These are phyloP conservation scores for Anthonomus grandis DNA, from an alignment of 1,140 invertebrate species.

Conservation along the genomic window DNA sequence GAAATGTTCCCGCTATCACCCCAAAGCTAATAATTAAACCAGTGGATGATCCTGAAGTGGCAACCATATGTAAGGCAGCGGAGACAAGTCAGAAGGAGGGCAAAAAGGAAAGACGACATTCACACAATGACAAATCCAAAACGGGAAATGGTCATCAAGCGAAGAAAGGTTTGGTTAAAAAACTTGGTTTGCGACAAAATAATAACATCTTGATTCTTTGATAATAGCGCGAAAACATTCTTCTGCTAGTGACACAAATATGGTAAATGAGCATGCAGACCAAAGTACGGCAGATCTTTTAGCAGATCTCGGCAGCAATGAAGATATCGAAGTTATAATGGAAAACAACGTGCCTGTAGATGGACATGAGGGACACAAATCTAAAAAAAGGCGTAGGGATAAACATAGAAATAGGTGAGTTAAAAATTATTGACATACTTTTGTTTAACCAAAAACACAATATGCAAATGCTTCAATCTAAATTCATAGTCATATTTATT, in stretches of 20 bases:
- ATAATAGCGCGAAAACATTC: conserved; percentile 6
- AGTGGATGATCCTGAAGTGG: conserved; percentile 42
- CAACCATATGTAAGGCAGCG: background rate
- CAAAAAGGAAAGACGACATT: conserved; percentile 10
- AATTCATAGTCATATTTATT: no score
- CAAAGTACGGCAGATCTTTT: conserved; percentile 3
- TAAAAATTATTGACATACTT: no score
- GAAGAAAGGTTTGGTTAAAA: conserved; percentile 2
- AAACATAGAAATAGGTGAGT: conserved; percentile 62
- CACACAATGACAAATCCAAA: conserved; percentile 13
- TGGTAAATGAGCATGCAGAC: no score
- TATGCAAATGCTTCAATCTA: no score
- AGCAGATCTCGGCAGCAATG: conserved; percentile 11
- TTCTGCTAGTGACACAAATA: conserved; percentile 1
- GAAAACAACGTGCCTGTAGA: conserved; percentile 28
- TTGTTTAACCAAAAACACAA: background rate
- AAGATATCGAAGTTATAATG: conserved; percentile 29
- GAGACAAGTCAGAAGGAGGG: background rate
- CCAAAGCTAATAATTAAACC: conserved; percentile 61
- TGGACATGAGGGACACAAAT: conserved; percentile 35
- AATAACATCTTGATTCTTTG: background rate
- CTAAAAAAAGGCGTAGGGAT: conserved; percentile 64
- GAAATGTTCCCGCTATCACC: conserved; percentile 45
- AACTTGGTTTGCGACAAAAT: background rate
- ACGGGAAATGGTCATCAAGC: background rate